Evolutionary conservation across 2,797 vertebrate species (phyloP).

Genomic region (Odontamblyopus rebecca): DNA sequence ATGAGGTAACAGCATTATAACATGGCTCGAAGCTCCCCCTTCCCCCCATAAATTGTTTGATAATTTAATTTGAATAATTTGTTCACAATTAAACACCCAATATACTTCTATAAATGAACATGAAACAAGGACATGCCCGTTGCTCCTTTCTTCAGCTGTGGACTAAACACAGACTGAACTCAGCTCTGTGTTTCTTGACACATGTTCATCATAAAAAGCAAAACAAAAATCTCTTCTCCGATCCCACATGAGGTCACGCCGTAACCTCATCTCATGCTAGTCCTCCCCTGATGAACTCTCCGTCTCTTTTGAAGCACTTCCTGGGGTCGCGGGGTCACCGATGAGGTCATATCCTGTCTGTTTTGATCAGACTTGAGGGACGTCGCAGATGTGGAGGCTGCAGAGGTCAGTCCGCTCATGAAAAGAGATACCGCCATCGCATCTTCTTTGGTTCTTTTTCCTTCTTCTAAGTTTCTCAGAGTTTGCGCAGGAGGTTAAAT

Average conservation of each 20-base stretch:
- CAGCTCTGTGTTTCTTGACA: constrained; percentile 30
- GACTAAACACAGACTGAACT: constrained; percentile 46
- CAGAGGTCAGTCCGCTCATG: constrained; percentile 58
- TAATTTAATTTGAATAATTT: neutral
- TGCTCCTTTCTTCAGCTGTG: constrained; percentile 4
- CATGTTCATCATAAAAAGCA: constrained; percentile 43
- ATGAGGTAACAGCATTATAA: no score
- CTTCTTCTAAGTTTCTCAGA: constrained; percentile 57
- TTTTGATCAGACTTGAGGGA: constrained; percentile 73
- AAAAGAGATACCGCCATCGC: constrained; percentile 54
- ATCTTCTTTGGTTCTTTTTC: constrained; percentile 19
- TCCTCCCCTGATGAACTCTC: constrained; percentile 60
- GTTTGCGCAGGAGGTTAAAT: constrained; percentile 60
- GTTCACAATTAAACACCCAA: neutral
- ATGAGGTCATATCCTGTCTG: constrained; percentile 80
- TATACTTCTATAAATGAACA: neutral
- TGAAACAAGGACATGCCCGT: neutral
- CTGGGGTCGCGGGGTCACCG: constrained; percentile 58
- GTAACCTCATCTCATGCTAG: constrained; percentile 52
- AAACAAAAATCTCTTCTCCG: constrained; percentile 34
- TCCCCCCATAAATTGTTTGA: neutral
- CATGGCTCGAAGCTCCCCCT: no score
- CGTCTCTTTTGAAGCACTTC: constrained; percentile 72
- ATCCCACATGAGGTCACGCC: constrained; percentile 37
- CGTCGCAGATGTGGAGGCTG: constrained; percentile 65